Base-by-base conservation (phyloP, 2,888 invertebrate species). In the Apotomis capreana region DNA sequence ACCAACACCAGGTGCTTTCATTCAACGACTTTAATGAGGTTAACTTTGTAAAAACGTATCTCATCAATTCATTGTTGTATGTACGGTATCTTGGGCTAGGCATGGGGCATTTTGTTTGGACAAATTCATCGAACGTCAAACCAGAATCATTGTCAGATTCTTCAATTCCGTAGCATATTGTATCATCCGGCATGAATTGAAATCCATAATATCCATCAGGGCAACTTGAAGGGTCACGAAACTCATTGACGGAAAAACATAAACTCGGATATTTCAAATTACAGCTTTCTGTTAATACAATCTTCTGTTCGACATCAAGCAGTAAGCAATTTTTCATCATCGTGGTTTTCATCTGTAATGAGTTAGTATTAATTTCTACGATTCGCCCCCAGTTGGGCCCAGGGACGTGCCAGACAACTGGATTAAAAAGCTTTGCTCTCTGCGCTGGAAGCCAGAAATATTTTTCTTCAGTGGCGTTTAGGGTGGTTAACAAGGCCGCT, bases 381-480 rank as follows among this genome's bases (percentile, higher is more conserved):
- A 61, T 74, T 73, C 77, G 78, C 36, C 89, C 87, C 90, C 91
- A 91, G 75, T 89, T 86, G 5, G 88, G 87, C 4, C 94, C 95
- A 0, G 94, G 94, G 69, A 94, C 87, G 26, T 84, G 81, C 91
- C 94, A 93, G 6, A 88, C 84, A 13, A 93, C 78, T 26, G 94
- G 93, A 72, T 88, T 86, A 75, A 90, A 93, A 51, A 83, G 75
- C 63, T 87, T 87, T n/a, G 80, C 77, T 54, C 94, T 87, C 59
- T 85, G 85, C 3, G 91, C 89, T 13, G 94, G 94, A 68, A 95
- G 77, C 94, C 95, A 95, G 78, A 84, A 90, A 72, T 83, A 87
- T 74, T 81, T 82, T 2, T 70, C 75, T 68, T 86, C 85, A 61
- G 74, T 77, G 13, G 73, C 65, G 65, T 74, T 79, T 70, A 94